Percentiles rank a stretch among this genome's conserved stretches.
Conservation (phyloP, 2,888 invertebrate species). For the Nesidiocoris tenuis region DNA sequence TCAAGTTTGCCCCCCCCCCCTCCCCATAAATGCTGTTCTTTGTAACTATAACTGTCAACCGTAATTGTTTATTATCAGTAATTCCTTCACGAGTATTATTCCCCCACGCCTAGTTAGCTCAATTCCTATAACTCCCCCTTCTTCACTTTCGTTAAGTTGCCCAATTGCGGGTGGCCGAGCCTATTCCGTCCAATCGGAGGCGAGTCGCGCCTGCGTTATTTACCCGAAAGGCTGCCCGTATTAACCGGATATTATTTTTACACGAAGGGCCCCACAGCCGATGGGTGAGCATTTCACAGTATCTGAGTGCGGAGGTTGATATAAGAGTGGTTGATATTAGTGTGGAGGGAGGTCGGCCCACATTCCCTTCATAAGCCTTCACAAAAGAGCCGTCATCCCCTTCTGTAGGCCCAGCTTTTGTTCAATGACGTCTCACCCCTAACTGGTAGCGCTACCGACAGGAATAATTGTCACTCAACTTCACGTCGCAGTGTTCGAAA, state of each 20-base stretch:
- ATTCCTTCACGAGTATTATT: too few relatives aligned
- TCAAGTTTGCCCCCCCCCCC: too few relatives aligned
- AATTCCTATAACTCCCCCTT: not conserved
- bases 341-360: not conserved
- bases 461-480: not conserved
- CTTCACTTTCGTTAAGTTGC: not conserved
- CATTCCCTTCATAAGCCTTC: not conserved
- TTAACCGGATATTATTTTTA: not conserved
- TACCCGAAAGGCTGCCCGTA: not conserved
- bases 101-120: not conserved
- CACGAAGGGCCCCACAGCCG: not conserved
- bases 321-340: too few relatives aligned
- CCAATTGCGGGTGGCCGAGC: not conserved
- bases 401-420: not conserved
- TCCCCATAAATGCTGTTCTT: too few relatives aligned
- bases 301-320: not conserved
- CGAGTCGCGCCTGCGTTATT: not conserved
- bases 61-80: too few relatives aligned
- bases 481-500: not conserved
- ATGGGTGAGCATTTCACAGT: too few relatives aligned
- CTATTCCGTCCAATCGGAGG: not conserved
- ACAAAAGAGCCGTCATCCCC: not conserved
- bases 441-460: not conserved
- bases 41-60: too few relatives aligned
- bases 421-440: not conserved